Conservation (phyloP, 92 coral and sea anemone species). For the Siderastrea radians region DNA sequence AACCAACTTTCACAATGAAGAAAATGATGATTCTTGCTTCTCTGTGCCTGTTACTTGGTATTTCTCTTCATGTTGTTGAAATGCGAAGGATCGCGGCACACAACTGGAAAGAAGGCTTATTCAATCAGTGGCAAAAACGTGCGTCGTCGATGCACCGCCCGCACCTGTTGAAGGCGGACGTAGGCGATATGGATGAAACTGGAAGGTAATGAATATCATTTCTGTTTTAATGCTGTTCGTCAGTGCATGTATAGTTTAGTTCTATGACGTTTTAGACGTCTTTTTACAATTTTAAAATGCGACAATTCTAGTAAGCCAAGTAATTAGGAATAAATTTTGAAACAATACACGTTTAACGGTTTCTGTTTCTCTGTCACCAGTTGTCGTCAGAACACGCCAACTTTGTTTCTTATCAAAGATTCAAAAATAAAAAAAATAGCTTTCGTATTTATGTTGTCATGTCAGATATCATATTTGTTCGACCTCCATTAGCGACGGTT, state of each 20-base stretch:
- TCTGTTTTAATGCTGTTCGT: not conserved
- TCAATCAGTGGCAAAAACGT: not conserved
- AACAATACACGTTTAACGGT: too few relatives aligned
- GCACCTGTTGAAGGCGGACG: not conserved
- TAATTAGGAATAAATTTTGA: too few relatives aligned
- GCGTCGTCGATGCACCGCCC: not conserved
- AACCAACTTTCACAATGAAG: not conserved
- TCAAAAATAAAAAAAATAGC: too few relatives aligned
- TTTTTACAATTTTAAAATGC: too few relatives aligned
- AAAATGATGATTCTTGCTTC: not conserved
- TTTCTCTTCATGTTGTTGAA: constrained; percentile 6
- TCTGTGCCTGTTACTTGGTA: not conserved
- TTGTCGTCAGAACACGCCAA: too few relatives aligned
- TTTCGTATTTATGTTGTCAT: too few relatives aligned
- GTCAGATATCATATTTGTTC: too few relatives aligned
- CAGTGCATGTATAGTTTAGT: not conserved
- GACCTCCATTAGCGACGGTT: too few relatives aligned
- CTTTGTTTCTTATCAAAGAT: too few relatives aligned
- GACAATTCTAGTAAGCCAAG: too few relatives aligned
- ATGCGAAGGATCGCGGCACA: not conserved
- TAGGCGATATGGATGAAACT: not conserved
- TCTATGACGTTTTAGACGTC: too few relatives aligned
- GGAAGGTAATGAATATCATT: not conserved
- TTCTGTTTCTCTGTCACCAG: too few relatives aligned
- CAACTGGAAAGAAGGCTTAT: not conserved